Evolutionary conservation across 2,113 vertebrate genomes (phyloP).

Genomic region (Argyrosomus japonicus): DNA sequence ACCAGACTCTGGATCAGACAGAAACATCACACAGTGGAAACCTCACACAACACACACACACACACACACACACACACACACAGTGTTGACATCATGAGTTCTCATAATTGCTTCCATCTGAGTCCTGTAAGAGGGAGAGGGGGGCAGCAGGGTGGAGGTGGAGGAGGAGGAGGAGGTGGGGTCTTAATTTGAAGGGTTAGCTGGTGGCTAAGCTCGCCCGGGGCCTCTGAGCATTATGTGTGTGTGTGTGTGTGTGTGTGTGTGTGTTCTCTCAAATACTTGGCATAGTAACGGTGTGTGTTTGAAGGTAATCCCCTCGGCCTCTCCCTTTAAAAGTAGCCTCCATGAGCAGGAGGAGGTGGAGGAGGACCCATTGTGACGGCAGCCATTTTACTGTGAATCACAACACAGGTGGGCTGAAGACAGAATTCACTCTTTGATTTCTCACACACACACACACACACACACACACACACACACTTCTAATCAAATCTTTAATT

Average conservation of each 20-base stretch:
- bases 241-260: conserved; percentile 15
- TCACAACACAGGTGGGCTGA: conserved; percentile 5
- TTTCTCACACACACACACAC: too few relatives aligned
- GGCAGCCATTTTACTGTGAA: conserved; percentile 52
- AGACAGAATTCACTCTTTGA: neutral
- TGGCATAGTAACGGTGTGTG: conserved; percentile 23
- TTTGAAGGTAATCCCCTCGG: conserved; percentile 59
- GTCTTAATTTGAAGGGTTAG: conserved; percentile 43
- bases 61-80: conserved; percentile 8
- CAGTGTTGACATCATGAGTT: conserved; percentile 33
- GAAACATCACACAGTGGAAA: too few relatives aligned
- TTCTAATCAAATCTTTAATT: neutral
- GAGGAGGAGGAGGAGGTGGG: too few relatives aligned
- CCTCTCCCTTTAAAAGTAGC: conserved; percentile 16
- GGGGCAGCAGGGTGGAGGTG: too few relatives aligned
- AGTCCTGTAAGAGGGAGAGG: neutral
- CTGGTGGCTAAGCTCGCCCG: conserved; percentile 7
- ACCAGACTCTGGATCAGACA: too few relatives aligned
- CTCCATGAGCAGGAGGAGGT: neutral
- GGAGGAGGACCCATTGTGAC: conserved; percentile 28
- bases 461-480: neutral
- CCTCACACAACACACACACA: conserved; percentile 8
- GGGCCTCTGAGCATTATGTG: conserved; percentile 5
- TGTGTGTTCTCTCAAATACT: conserved; percentile 25
- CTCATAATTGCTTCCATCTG: conserved; percentile 62